These are phyloP conservation scores for Eupithecia subumbrata DNA, from an alignment of 2,888 invertebrate genomes.

Conservation along the genomic window DNA sequence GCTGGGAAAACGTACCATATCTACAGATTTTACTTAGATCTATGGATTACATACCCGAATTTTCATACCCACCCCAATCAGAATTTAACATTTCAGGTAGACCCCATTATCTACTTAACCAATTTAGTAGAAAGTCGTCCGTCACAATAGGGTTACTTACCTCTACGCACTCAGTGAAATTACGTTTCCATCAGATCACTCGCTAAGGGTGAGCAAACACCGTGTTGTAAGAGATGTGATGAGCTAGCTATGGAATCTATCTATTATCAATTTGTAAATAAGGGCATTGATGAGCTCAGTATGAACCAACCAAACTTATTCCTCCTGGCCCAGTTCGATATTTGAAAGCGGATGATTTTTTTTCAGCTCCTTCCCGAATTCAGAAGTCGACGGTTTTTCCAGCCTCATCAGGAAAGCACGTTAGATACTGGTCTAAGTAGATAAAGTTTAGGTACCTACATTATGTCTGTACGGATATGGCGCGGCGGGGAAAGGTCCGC, in stretches of 20 bases:
- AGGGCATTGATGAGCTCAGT: neutral
- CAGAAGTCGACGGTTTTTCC: too few relatives aligned
- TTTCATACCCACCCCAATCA: neutral
- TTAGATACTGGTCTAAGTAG: too few relatives aligned
- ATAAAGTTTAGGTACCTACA: too few relatives aligned
- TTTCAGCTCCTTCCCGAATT: too few relatives aligned
- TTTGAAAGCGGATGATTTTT: too few relatives aligned
- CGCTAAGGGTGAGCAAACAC: slow-evolving; percentile 25
- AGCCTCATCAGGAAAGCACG: too few relatives aligned
- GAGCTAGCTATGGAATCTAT: neutral
- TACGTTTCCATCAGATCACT: slow-evolving; percentile 40
- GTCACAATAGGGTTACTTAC: slow-evolving; percentile 32
- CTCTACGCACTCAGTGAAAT: slow-evolving; percentile 38
- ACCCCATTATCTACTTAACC: neutral
- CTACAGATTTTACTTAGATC: too few relatives aligned
- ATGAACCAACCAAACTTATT: neutral
- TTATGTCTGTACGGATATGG: too few relatives aligned
- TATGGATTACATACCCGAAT: neutral
- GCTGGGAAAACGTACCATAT: too few relatives aligned
- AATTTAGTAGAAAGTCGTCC: slow-evolving; percentile 33
- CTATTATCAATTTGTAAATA: neutral
- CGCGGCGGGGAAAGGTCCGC: too few relatives aligned
- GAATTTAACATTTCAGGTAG: neutral
- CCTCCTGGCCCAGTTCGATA: too few relatives aligned
- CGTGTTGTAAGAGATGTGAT: slow-evolving; percentile 7